Evolutionary conservation across 2,888 invertebrate species (phyloP).

Genomic region (Protophormia terraenovae): DNA sequence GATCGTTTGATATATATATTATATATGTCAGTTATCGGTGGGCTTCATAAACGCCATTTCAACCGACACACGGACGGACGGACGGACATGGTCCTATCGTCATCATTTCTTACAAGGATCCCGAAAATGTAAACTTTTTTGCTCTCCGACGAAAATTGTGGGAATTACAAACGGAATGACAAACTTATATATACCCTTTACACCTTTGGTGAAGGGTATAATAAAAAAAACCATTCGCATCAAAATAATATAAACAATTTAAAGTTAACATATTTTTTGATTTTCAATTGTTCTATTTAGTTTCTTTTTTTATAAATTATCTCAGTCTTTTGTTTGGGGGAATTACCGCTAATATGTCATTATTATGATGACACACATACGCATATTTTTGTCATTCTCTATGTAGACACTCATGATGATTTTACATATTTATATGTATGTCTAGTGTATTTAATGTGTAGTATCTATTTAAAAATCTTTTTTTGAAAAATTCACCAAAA

Average conservation of each 20-base stretch:
- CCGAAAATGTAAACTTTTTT: too few species aligned
- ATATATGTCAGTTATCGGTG: too few species aligned
- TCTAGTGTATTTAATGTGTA: background rate
- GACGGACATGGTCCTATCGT: too few species aligned
- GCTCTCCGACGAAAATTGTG: too few species aligned
- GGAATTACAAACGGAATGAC: too few species aligned
- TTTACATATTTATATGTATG: background rate
- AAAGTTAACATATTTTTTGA: background rate
- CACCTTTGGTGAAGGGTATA: too few species aligned
- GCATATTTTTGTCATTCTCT: background rate
- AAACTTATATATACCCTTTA: too few species aligned
- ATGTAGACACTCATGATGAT: background rate
- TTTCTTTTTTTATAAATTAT: background rate
- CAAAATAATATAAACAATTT: background rate
- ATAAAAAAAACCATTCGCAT: background rate
- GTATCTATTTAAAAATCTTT: background rate
- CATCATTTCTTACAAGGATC: too few species aligned
- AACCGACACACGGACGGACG: too few species aligned
- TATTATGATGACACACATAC: background rate
- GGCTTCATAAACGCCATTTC: too few species aligned
- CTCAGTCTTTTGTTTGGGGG: background rate
- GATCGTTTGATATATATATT: too few species aligned
- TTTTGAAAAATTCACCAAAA: background rate
- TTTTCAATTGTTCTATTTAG: background rate
- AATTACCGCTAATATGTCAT: background rate